A percentile compares a stretch with the other conserved stretches of the same genome.
Evolutionary conservation across 2,113 vertebrate species (phyloP).

Genomic region (Albula glossodonta): DNA sequence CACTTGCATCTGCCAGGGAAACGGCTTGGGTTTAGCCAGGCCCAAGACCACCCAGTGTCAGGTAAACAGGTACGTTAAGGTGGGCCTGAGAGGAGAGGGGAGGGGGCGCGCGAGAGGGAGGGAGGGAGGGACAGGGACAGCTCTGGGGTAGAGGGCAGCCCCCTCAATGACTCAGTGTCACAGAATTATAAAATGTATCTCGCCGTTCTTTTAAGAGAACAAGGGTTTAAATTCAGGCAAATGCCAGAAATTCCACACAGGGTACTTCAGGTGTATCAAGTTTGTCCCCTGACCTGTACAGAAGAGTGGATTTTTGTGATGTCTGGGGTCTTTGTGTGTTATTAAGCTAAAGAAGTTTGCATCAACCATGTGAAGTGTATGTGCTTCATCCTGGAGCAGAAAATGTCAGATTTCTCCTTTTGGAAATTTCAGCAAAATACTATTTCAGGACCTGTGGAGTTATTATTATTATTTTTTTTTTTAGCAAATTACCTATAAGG

Average conservation of each 20-base stretch:
- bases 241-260: slow-evolving; percentile 48
- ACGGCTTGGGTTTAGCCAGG: slow-evolving; percentile 64
- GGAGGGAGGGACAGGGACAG: slow-evolving; percentile 41
- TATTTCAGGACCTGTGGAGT: background rate
- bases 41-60: slow-evolving; percentile 68
- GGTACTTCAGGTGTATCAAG: slow-evolving; percentile 37
- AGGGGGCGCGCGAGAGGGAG: slow-evolving; percentile 43
- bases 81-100: slow-evolving; percentile 55
- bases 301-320: slow-evolving; percentile 20
- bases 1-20: slow-evolving; percentile 69
- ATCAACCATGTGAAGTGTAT: background rate
- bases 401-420: background rate
- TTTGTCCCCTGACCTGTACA: slow-evolving; percentile 20
- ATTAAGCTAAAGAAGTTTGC: background rate
- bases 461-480: background rate
- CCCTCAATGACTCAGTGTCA: slow-evolving; percentile 36
- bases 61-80: slow-evolving; percentile 70
- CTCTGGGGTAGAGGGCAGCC: slow-evolving; percentile 36
- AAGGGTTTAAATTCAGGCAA: slow-evolving; percentile 41
- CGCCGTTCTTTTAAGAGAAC: slow-evolving; percentile 27
- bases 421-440: background rate
- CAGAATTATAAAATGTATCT: slow-evolving; percentile 40
- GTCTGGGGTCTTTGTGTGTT: slow-evolving; percentile 6
- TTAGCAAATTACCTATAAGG: background rate
- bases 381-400: background rate